Evolutionary conservation across 2,888 invertebrate species (phyloP).

Genomic region (Eremobia ochroleuca): DNA sequence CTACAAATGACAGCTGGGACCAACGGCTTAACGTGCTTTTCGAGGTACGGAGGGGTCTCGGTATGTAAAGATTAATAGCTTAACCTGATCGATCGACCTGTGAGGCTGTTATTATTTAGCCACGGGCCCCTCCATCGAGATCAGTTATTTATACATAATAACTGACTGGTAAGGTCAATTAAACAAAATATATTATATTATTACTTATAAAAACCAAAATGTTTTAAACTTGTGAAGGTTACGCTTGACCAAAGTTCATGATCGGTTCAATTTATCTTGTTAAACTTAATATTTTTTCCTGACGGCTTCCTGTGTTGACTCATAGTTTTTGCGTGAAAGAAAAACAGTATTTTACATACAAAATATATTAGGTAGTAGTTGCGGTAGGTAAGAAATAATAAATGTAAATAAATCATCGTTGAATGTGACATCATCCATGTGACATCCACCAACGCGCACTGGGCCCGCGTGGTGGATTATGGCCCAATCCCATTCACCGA

Average conservation of each 20-base stretch:
- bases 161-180: not conserved
- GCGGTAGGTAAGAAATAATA: not conserved
- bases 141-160: not conserved
- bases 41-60: too few species aligned
- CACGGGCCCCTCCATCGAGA: too few species aligned
- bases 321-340: constrained; percentile 9
- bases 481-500: too few species aligned
- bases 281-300: constrained; percentile 11
- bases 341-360: constrained; percentile 42
- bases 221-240: constrained; percentile 14
- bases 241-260: constrained; percentile 25
- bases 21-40: too few species aligned
- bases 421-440: too few species aligned
- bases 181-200: not conserved
- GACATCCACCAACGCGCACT: too few species aligned
- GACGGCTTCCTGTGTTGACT: constrained; percentile 11
- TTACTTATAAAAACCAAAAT: not conserved
- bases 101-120: too few species aligned
- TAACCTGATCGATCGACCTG: too few species aligned
- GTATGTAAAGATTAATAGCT: too few species aligned
- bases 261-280: constrained; percentile 30
- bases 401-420: not conserved
- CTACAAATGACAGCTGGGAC: too few species aligned
- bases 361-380: constrained; percentile 1
- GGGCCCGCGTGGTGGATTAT: too few species aligned